Evolutionary conservation across 1,140 invertebrate genomes (phyloP), one percentile per base, ranked within the genome.

Genomic region (Pogonus chalceus): DNA sequence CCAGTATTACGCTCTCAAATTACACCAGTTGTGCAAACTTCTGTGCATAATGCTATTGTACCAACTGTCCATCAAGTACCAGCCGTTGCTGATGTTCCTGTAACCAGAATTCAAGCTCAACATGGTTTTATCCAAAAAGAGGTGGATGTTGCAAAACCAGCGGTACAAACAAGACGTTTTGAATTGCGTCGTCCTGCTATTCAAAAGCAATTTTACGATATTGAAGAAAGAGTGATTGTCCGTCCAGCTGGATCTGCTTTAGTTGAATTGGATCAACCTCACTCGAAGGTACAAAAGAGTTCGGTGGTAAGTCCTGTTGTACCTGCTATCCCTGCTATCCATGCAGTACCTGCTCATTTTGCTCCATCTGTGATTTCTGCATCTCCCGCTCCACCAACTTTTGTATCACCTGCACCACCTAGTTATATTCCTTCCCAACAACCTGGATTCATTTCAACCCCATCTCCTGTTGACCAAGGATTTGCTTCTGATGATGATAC

Each of bases 121-220:
- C 76, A 68, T n/a, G 75, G 69, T 23, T 60, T 76, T 37, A 61
- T 78, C 22, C 73, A 78, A 54, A 76, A 78, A 47, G 65, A 76
- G 35, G 63, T 78, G 1, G 76, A 79, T 52, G 75, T 79, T 18
- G 67, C 74, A 3, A 75, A 78, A 54, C 74, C 76, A 0, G 76
- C 76, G 3, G 64, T 77, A 1, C 69, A 72, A 3, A 76, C 74
- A 3, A 67, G 70, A 7, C 73, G 71, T 61, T 68, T 72, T 49
- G 67, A 77, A 60, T 71, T 73, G 58, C 21, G 20, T 50, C 0
- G 37, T 50, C 43, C 16, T 47, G 16, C 43, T 7, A 79, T 82
- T 50, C 77, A 81, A 55, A 81, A 82, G 63, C 76, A 82, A 61
- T 82, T 82, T 65, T 82, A 80, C 62, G 80, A 82, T 58, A 79